Conservation (phyloP, 2,888 invertebrate genomes). For the Sicus ferrugineus region DNA sequence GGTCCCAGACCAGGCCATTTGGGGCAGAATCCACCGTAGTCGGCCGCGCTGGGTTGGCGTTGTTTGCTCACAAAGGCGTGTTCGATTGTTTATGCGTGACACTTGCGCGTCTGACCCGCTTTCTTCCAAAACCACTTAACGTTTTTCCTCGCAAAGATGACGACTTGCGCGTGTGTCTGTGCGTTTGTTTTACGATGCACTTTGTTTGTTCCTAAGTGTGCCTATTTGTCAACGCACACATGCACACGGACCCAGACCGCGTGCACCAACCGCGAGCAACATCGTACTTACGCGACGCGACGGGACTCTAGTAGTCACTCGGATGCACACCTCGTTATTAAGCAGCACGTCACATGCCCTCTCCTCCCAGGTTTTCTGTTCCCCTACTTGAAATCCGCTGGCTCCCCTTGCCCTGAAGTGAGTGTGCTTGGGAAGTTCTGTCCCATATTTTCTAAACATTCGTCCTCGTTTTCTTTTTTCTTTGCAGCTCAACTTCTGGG, state of each 20-base stretch:
- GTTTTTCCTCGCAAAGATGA: slow-evolving; percentile 24
- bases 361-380: no score
- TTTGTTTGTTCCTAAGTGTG: slow-evolving; percentile 20
- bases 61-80: slow-evolving; percentile 14
- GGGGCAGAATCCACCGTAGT: not conserved
- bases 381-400: no score
- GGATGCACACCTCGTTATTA: no score
- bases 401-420: not conserved
- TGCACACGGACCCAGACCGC: no score
- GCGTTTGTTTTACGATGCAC: slow-evolving; percentile 15
- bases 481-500: slow-evolving; percentile 82
- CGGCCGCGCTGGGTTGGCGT: not conserved
- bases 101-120: slow-evolving; percentile 32
- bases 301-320: not conserved
- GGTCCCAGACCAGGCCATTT: not conserved
- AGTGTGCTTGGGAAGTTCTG: not conserved
- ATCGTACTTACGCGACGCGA: not conserved
- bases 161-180: not conserved
- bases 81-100: slow-evolving; percentile 30
- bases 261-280: not conserved
- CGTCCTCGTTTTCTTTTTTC: slow-evolving; percentile 37
- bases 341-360: not conserved
- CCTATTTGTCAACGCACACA: slow-evolving; percentile 24
- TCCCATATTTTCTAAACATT: no score
- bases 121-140: slow-evolving; percentile 30